These are phyloP conservation scores for Progne subis DNA, from an alignment of 2,113 vertebrate genomes.

Conservation along the genomic window DNA sequence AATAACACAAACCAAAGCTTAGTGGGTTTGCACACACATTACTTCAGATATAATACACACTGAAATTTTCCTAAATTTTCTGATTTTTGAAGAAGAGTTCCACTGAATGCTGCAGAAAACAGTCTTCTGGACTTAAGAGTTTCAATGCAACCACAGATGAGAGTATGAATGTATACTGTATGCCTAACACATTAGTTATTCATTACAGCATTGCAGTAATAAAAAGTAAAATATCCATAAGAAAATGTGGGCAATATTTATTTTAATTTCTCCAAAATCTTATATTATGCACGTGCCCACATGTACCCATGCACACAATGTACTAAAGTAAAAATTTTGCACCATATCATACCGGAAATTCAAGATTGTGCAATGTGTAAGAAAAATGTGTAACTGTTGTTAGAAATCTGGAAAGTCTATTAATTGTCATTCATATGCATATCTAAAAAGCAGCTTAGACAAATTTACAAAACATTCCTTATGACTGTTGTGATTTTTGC, in stretches of 20 bases:
- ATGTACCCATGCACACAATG: background rate
- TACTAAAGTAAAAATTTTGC: slow-evolving; percentile 45
- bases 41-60: background rate
- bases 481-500: slow-evolving; percentile 44
- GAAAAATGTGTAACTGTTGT: slow-evolving; percentile 40
- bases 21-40: background rate
- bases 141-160: background rate
- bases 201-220: background rate
- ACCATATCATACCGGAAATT: slow-evolving; percentile 16
- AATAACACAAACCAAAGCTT: background rate
- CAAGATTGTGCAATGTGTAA: slow-evolving; percentile 32
- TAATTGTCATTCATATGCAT: slow-evolving; percentile 31
- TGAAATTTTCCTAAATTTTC: background rate
- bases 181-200: background rate
- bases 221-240: background rate
- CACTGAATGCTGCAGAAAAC: background rate
- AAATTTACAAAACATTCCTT: slow-evolving; percentile 62
- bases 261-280: slow-evolving; percentile 36
- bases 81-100: background rate
- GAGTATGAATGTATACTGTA: background rate
- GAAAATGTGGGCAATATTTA: background rate
- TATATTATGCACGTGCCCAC: background rate
- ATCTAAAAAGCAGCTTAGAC: slow-evolving; percentile 56
- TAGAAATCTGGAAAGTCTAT: slow-evolving; percentile 23
- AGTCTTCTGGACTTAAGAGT: background rate